Evolutionary conservation across 37 sponge, comb jelly and placozoan genomes (phyloP).

Genomic region (Ephydatia muelleri): DNA sequence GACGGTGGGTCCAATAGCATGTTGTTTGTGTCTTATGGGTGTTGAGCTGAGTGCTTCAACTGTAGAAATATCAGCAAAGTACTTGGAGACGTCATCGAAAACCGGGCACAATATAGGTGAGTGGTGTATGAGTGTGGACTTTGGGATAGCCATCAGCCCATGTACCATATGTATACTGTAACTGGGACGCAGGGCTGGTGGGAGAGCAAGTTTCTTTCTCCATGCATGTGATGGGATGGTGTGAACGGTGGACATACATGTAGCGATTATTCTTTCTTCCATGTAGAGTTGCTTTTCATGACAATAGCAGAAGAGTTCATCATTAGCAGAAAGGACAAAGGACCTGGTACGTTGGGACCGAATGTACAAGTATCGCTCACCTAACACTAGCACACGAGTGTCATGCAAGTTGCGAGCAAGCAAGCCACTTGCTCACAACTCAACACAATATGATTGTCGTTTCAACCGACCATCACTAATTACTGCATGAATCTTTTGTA

Average conservation of each 20-base stretch:
- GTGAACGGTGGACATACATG: background rate
- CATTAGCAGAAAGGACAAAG: conserved; percentile 29
- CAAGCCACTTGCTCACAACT: too few relatives aligned
- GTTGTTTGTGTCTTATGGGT: too few relatives aligned
- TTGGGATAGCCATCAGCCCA: too few relatives aligned
- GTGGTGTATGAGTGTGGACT: background rate
- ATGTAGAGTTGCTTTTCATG: conserved; percentile 60
- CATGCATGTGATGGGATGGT: conserved; percentile 15
- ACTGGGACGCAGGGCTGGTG: background rate
- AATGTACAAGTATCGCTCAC: background rate
- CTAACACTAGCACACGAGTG: too few relatives aligned
- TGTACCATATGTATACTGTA: too few relatives aligned
- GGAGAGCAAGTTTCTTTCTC: background rate
- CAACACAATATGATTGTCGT: too few relatives aligned
- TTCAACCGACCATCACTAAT: too few relatives aligned
- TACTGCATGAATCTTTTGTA: too few relatives aligned
- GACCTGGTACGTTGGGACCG: conserved; percentile 28
- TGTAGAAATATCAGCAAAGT: conserved; percentile 79
- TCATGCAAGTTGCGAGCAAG: too few relatives aligned
- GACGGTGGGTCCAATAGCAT: conserved; percentile 65
- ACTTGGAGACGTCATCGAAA: conserved; percentile 85
- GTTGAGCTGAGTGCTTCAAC: too few relatives aligned
- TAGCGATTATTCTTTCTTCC: background rate
- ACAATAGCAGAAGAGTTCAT: conserved; percentile 77
- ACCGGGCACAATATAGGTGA: conserved; percentile 91